Evolutionary conservation across 2,113 vertebrate genomes (phyloP).

Genomic region (Otis tarda): DNA sequence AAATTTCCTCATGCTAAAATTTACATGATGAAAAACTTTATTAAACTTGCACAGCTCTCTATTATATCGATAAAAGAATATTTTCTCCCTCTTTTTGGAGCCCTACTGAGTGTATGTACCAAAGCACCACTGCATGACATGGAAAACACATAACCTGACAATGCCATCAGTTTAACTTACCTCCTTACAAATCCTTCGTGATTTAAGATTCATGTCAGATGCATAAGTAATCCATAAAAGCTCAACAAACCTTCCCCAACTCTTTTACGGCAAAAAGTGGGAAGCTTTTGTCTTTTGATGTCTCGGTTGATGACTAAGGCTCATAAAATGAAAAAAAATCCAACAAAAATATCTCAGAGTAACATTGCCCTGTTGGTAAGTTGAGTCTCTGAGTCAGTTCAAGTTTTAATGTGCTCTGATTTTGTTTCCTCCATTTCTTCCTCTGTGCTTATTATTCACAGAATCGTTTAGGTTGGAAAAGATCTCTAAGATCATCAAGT

Average conservation of each 20-base stretch:
- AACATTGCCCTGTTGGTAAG: neutral
- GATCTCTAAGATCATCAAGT: too few relatives aligned
- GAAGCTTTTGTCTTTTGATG: neutral
- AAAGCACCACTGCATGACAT: accelerated
- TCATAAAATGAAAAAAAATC: neutral
- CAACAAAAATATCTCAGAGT: neutral
- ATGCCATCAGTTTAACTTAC: neutral
- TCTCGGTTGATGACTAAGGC: neutral
- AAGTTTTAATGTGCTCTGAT: neutral
- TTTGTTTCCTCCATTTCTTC: neutral
- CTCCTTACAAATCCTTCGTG: neutral
- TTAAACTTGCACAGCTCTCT: neutral
- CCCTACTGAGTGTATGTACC: too few relatives aligned
- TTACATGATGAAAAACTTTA: neutral
- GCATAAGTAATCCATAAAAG: neutral
- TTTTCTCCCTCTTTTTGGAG: neutral
- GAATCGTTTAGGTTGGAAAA: neutral
- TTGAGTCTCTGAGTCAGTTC: neutral
- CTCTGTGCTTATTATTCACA: neutral
- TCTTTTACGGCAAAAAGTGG: neutral
- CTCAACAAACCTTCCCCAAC: neutral
- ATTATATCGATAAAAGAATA: too few relatives aligned
- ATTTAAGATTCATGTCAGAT: neutral
- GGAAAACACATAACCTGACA: neutral
- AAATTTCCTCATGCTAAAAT: neutral